Evolutionary conservation across 1,140 invertebrate species (phyloP), one percentile per base, ranked within the genome.

Genomic region (Sycobia sp.): DNA sequence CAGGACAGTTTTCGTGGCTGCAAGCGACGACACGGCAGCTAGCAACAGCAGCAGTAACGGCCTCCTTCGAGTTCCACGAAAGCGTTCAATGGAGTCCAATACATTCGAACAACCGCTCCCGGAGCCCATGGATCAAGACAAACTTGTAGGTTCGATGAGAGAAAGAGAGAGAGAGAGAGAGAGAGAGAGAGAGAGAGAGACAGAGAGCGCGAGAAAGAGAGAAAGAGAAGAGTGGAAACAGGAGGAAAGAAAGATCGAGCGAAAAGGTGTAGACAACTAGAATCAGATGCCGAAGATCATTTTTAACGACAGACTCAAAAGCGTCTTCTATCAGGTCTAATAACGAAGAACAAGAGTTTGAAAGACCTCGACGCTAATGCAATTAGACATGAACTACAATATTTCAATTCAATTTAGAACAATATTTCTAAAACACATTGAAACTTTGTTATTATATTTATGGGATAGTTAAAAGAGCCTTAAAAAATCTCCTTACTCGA

Each of bases 81-180:
- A 46, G 49, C 59, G 39, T 46, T 62, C n/a, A 62, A 62, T 62
- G 50, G 47, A 54, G 25, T 54, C 39, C 41, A 39, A 44, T 62
- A 62, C 46, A 46, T 36, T 32, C 25, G 43, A 32, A 25, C 20
- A 13, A 13, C 34, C 22, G 38, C 7, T 14, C 47, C 39, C 18
- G 57, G 7, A 50, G 38, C 39, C n/a, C 32, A 54, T 46, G 59
- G 50, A 62, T 62, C 59, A 54, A 54, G 59, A 61, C 59, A 61
- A 61, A 61, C 23, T 61, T 54, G 59, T 46, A 46, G n/a, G n/a
- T n/a, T n/a, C n/a, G n/a, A n/a, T n/a, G n/a, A n/a, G 34, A 8
- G 1, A 25, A 10, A 41, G 44, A 27, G 23, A 44, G 16, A 7
- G n/a, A 4, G 29, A 34, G 25, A n/a, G n/a, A n/a, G n/a, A n/a